These are phyloP conservation scores for Limanda limanda DNA, from an alignment of 2,113 vertebrate species.

Conservation along the genomic window DNA sequence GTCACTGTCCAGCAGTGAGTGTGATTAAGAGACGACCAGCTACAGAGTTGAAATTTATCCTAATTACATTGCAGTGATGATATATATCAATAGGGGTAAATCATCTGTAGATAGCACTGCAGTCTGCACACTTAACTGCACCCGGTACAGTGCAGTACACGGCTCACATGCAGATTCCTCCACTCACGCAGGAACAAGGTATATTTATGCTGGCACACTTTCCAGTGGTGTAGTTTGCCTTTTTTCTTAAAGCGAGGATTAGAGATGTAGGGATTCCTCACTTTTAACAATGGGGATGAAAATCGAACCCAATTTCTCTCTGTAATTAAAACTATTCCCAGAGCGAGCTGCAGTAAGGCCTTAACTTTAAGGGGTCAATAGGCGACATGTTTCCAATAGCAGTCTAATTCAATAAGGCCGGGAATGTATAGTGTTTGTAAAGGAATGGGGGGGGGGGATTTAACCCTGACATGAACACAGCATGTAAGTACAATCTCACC, in stretches of 20 bases:
- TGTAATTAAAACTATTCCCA: constrained; percentile 76
- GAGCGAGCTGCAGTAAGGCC: constrained; percentile 51
- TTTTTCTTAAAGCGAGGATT: constrained; percentile 54
- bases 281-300: constrained; percentile 62
- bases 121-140: no score
- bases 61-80: constrained; percentile 57
- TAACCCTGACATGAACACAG: neutral
- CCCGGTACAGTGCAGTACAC: no score
- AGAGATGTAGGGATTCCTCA: constrained; percentile 38
- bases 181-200: no score
- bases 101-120: constrained; percentile 32
- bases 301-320: constrained; percentile 75
- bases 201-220: neutral
- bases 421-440: constrained; percentile 31
- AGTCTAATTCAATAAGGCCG: constrained; percentile 60
- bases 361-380: constrained; percentile 65
- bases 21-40: constrained; percentile 50
- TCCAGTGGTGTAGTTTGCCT: constrained; percentile 41
- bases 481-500: neutral
- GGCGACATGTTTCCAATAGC: constrained; percentile 65
- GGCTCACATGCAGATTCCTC: neutral
- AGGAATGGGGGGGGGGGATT: constrained; percentile 2
- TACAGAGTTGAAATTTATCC: constrained; percentile 55
- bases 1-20: constrained; percentile 27
- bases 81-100: constrained; percentile 60